Conservation (phyloP, 1,140 invertebrate genomes). For the Papilio aristodemus region DNA sequence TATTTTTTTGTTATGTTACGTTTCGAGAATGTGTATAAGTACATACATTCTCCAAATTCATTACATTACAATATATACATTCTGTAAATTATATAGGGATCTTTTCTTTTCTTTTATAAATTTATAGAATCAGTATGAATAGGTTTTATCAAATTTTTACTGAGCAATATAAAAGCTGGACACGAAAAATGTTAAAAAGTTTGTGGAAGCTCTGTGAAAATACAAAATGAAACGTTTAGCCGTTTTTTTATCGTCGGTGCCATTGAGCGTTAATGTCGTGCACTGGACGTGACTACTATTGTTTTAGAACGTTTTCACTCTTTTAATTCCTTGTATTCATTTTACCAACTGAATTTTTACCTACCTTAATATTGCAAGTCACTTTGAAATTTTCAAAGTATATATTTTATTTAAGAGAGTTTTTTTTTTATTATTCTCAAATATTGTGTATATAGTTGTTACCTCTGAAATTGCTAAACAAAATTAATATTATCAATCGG, state of each 20-base stretch:
- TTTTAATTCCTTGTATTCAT: conserved; percentile 21
- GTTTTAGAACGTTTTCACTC: conserved; percentile 32
- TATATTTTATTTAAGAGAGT: background rate
- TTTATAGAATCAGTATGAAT: background rate
- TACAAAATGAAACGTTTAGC: conserved; percentile 20
- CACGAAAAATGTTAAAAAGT: conserved; percentile 17
- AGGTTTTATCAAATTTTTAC: background rate
- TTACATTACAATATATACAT: no score
- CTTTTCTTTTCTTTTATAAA: background rate
- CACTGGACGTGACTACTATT: conserved; percentile 29
- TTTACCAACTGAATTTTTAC: conserved; percentile 26
- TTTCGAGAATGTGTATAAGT: no score
- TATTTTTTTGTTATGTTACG: no score
- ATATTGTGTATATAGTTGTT: no score
- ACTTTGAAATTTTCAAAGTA: background rate
- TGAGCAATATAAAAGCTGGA: background rate
- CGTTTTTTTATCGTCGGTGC: conserved; percentile 19
- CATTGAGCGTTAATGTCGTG: conserved; percentile 32
- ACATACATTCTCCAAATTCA: no score
- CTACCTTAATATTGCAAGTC: background rate
- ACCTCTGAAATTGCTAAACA: no score
- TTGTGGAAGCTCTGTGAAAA: conserved; percentile 18
- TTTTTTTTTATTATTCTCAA: no score
- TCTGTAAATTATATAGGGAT: background rate
- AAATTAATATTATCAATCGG: no score